Percentiles rank a stretch among this genome's conserved stretches.
Conservation (phyloP, 2,888 invertebrate genomes). For the Phrixothrix hirtus region DNA sequence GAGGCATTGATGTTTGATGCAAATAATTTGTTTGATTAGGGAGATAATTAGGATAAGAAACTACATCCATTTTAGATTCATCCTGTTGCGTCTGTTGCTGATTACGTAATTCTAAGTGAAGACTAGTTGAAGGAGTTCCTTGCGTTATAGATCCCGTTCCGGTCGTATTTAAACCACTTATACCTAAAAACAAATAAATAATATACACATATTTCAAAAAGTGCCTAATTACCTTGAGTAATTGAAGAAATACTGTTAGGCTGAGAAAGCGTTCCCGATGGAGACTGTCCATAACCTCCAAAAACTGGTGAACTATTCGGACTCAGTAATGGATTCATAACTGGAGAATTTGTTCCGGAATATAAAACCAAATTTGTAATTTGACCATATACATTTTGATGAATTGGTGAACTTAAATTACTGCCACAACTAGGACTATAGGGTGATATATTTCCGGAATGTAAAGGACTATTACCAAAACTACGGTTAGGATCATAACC, state of each 20-base stretch:
- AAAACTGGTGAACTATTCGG: conserved; percentile 49
- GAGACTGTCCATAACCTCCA: conserved; percentile 41
- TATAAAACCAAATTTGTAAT: conserved; percentile 47
- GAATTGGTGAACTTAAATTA: conserved; percentile 45
- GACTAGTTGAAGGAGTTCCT: conserved; percentile 64
- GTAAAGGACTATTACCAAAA: conserved; percentile 41
- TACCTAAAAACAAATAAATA: conserved; percentile 57
- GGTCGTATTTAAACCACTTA: conserved; percentile 75
- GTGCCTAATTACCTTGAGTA: conserved; percentile 60
- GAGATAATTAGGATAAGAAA: conserved; percentile 32
- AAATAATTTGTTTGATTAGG: conserved; percentile 38
- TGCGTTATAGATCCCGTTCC: conserved; percentile 73
- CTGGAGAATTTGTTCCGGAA: conserved; percentile 46
- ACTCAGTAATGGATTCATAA: conserved; percentile 47
- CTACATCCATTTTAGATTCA: conserved; percentile 59
- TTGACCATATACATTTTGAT: conserved; percentile 44
- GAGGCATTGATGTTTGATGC: conserved; percentile 40
- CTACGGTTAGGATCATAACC: conserved; percentile 36
- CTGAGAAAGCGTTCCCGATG: conserved; percentile 27
- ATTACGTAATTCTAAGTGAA: conserved; percentile 49
- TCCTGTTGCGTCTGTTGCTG: conserved; percentile 41
- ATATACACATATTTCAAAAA: not conserved
- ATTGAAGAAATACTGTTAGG: conserved; percentile 59
- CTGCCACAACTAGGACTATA: conserved; percentile 50
- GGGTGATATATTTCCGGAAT: conserved; percentile 44